phyloP scores from a whole-genome alignment of 1,140 invertebrate genomes.

The Aphelenchoides fujianensis region DNA sequence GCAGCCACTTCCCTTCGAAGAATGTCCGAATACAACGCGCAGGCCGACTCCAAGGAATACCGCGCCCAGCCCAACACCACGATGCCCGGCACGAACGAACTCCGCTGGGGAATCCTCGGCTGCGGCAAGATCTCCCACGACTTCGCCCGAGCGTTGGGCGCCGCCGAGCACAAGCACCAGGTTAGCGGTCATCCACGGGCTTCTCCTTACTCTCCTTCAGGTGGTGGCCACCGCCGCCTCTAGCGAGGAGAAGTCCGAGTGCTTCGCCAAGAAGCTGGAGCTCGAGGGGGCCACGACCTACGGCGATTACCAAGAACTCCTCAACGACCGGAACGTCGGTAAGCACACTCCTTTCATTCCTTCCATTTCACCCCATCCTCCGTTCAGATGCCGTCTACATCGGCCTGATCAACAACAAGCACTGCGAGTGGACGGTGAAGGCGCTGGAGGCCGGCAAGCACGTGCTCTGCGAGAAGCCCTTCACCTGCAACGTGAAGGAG shows the following conservation, averaged over 20 bases:
- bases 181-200: background rate
- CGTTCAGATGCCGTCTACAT: conserved; percentile 77
- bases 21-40: background rate
- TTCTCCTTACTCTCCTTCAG: background rate
- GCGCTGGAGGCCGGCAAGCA: conserved; percentile 75
- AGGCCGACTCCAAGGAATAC: background rate
- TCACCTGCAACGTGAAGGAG: conserved; percentile 72
- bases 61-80: background rate
- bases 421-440: conserved; percentile 70
- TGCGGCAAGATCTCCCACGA: conserved; percentile 76
- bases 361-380: no score
- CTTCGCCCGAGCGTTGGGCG: conserved; percentile 71
- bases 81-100: conserved; percentile 45
- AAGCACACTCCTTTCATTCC: no score
- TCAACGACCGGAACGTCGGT: conserved; percentile 74
- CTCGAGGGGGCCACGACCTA: conserved; percentile 70
- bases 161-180: background rate
- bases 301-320: conserved; percentile 74
- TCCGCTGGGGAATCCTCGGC: conserved; percentile 73
- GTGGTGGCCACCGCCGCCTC: conserved; percentile 73
- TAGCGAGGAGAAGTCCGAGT: conserved; percentile 70
- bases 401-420: conserved; percentile 71
- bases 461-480: conserved; percentile 79
- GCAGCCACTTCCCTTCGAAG: no score
- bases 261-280: conserved; percentile 71